These are phyloP conservation scores for Callyntrura sp. DNA, from an alignment of 2,888 invertebrate genomes.

Conservation along the genomic window DNA sequence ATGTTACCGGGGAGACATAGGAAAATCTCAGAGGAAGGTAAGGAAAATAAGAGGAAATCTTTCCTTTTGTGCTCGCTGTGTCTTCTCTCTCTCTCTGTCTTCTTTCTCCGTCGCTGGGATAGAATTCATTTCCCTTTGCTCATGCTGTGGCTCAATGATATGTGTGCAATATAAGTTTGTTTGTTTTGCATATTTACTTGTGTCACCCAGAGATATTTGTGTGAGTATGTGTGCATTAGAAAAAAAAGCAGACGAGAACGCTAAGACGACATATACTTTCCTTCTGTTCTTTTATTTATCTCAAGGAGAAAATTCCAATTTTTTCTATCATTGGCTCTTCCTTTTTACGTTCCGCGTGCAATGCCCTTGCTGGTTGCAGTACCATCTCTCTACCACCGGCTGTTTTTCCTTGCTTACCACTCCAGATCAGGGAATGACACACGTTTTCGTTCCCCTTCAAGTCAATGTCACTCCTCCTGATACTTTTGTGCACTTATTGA, in stretches of 20 bases:
- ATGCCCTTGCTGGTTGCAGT: conserved; percentile 17
- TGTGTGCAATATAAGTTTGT: conserved; percentile 1
- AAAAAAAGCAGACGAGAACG: not conserved
- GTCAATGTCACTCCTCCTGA: conserved; percentile 64
- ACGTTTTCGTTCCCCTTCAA: conserved; percentile 56
- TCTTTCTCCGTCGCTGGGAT: not conserved
- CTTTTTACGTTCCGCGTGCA: conserved; percentile 13
- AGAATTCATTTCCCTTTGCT: conserved; percentile 63
- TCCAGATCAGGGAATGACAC: conserved; percentile 67
- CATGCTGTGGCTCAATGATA: conserved; percentile 15
- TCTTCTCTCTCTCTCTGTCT: conserved; percentile 2
- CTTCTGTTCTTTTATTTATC: conserved; percentile 11
- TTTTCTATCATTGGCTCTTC: conserved; percentile 1
- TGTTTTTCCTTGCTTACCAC: conserved; percentile 46
- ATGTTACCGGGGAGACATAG: conserved; percentile 68
- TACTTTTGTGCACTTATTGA: conserved; percentile 57
- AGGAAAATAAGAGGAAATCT: conserved; percentile 22
- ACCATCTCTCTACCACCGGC: conserved; percentile 40
- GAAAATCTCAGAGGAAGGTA: conserved; percentile 44
- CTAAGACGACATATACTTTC: not conserved
- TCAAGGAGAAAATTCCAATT: conserved; percentile 17
- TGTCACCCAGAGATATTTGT: not conserved
- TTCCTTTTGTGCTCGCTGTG: not conserved
- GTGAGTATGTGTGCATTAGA: not conserved
- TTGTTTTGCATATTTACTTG: conserved; percentile 66